Percentiles rank a stretch among this genome's conserved stretches.
These are phyloP conservation scores for Pyrocephalus nanus DNA, from an alignment of 2,797 vertebrate species.

Conservation along the genomic window DNA sequence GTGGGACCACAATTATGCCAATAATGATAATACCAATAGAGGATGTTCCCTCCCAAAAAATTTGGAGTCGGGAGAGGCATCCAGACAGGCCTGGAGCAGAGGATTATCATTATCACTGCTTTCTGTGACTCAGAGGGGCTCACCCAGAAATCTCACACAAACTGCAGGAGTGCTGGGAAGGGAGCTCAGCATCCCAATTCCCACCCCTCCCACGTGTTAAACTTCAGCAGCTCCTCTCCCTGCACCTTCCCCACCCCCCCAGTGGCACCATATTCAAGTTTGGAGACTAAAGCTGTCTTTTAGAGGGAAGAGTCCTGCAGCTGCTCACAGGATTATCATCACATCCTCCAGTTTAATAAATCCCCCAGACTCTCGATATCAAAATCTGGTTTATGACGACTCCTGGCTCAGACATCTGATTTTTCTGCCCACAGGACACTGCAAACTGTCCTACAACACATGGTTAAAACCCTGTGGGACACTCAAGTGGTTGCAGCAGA, in stretches of 20 bases:
- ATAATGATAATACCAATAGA: background rate
- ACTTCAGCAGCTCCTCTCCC: background rate
- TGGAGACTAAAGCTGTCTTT: background rate
- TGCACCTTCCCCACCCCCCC: background rate
- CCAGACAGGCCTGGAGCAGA: background rate
- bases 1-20: background rate
- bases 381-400: background rate
- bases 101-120: constrained; percentile 3
- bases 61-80: background rate
- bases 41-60: background rate
- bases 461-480: constrained; percentile 37
- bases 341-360: background rate
- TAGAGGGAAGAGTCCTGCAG: background rate
- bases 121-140: background rate
- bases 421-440: constrained; percentile 19
- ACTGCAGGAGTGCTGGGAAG: background rate
- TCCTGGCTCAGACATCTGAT: background rate
- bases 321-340: background rate
- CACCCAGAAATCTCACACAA: background rate
- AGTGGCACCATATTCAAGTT: background rate
- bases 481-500: constrained; percentile 19
- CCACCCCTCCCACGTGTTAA: background rate
- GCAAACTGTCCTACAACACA: constrained; percentile 46
- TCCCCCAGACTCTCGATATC: background rate
- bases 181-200: background rate